A percentile compares a stretch with the other conserved stretches of the same genome.
Conservation (phyloP, 2,113 vertebrate species). For the Anolis carolinensis region DNA sequence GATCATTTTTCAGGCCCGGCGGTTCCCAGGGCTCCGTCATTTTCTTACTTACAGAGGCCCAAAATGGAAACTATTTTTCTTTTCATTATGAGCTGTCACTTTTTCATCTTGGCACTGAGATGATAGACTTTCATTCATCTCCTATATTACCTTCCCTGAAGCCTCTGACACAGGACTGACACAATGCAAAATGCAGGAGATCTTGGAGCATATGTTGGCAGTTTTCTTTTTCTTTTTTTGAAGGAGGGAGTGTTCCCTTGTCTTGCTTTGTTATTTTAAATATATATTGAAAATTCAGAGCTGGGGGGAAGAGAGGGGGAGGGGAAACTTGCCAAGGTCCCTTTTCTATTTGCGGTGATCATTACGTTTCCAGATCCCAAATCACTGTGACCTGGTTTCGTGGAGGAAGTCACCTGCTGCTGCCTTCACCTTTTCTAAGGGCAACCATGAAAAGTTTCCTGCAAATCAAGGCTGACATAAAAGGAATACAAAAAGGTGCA, state of each 20-base stretch:
- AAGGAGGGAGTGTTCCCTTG: slow-evolving; percentile 57
- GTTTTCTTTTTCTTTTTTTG: slow-evolving; percentile 58
- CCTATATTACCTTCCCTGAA: slow-evolving; percentile 84
- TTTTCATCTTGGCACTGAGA: slow-evolving; percentile 85
- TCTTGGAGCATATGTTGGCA: slow-evolving; percentile 74
- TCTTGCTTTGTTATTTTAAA: slow-evolving; percentile 78
- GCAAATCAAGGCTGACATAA: slow-evolving; percentile 30
- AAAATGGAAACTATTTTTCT: slow-evolving; percentile 92
- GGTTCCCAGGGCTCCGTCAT: slow-evolving; percentile 83
- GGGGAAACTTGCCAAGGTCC: slow-evolving; percentile 59
- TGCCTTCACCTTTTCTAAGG: slow-evolving; percentile 49
- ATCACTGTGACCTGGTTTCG: slow-evolving; percentile 41
- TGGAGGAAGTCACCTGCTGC: not conserved
- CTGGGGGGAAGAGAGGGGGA: not conserved
- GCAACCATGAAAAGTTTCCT: slow-evolving; percentile 48
- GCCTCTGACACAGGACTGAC: slow-evolving; percentile 82
- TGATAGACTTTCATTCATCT: slow-evolving; percentile 90
- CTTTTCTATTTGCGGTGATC: slow-evolving; percentile 58
- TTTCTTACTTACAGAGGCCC: slow-evolving; percentile 87
- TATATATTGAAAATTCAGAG: slow-evolving; percentile 74
- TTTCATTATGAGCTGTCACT: slow-evolving; percentile 89
- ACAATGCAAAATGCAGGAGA: slow-evolving; percentile 82
- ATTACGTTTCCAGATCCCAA: slow-evolving; percentile 20
- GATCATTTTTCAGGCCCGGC: slow-evolving; percentile 80
- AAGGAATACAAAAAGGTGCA: not conserved